Conservation (phyloP, 2,888 invertebrate genomes). For the Eupeodes luniger region DNA sequence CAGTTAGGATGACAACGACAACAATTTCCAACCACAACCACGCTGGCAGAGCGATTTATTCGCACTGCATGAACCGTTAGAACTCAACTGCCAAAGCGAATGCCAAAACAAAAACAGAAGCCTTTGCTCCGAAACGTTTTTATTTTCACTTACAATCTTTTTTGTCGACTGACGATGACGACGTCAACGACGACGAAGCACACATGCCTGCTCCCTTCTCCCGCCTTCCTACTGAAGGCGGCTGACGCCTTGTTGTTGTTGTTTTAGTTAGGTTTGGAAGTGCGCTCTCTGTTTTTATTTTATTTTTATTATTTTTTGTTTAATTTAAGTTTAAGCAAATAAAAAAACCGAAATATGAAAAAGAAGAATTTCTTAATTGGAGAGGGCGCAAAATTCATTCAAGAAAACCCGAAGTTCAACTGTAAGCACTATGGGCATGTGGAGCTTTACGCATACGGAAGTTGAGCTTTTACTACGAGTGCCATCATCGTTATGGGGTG, state of each 20-base stretch:
- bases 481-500: conserved; percentile 25
- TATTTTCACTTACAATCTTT: conserved; percentile 29
- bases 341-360: conserved; percentile 18
- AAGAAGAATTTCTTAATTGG: conserved; percentile 40
- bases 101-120: conserved; percentile 30
- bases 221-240: too few relatives aligned
- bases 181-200: conserved; percentile 15
- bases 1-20: neutral
- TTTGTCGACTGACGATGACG: neutral
- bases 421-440: conserved; percentile 14
- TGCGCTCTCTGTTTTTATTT: neutral
- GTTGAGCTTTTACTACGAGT: conserved; percentile 66
- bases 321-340: neutral
- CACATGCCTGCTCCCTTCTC: conserved; percentile 20
- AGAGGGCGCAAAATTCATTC: conserved; percentile 57
- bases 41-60: conserved; percentile 60
- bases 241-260: neutral
- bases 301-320: neutral
- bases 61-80: conserved; percentile 57
- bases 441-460: conserved; percentile 51
- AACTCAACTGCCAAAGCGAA: conserved; percentile 33
- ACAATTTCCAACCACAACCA: conserved; percentile 49
- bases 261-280: conserved; percentile 1
- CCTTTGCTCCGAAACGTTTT: conserved; percentile 15
- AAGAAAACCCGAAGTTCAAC: conserved; percentile 40